phyloP scores from a whole-genome alignment of 2,113 vertebrate species.

The Semnornis frantzii region DNA sequence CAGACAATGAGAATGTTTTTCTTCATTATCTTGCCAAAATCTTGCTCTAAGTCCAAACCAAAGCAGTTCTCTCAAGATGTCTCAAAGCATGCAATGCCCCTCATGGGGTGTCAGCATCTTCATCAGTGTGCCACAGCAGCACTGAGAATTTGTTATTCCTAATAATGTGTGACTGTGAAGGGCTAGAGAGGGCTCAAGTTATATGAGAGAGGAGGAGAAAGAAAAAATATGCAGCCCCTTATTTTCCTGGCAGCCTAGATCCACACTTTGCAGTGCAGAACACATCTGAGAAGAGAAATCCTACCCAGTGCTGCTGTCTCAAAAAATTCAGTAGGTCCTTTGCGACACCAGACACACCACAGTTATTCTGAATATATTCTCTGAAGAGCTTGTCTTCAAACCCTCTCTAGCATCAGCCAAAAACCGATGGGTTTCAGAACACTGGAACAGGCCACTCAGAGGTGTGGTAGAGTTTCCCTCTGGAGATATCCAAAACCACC shows the following conservation, averaged over 20 bases:
- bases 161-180: background rate
- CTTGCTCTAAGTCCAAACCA: background rate
- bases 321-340: background rate
- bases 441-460: too few relatives aligned
- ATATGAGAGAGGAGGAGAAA: background rate
- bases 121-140: background rate
- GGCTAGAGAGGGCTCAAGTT: background rate
- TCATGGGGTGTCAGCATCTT: background rate
- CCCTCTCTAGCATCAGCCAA: background rate
- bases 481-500: too few relatives aligned
- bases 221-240: background rate
- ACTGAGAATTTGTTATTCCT: background rate
- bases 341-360: background rate
- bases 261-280: background rate
- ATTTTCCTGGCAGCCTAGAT: background rate
- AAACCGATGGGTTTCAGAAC: background rate
- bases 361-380: accelerated
- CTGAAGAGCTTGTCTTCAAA: background rate
- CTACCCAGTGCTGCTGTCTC: background rate
- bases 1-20: background rate
- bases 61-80: background rate
- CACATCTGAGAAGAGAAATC: background rate
- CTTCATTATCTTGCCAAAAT: background rate
- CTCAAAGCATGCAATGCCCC: background rate
- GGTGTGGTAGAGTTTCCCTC: too few relatives aligned